These are phyloP conservation scores for Otocyon megalotis DNA, from an alignment of 2,113 vertebrate species.

Conservation along the genomic window DNA sequence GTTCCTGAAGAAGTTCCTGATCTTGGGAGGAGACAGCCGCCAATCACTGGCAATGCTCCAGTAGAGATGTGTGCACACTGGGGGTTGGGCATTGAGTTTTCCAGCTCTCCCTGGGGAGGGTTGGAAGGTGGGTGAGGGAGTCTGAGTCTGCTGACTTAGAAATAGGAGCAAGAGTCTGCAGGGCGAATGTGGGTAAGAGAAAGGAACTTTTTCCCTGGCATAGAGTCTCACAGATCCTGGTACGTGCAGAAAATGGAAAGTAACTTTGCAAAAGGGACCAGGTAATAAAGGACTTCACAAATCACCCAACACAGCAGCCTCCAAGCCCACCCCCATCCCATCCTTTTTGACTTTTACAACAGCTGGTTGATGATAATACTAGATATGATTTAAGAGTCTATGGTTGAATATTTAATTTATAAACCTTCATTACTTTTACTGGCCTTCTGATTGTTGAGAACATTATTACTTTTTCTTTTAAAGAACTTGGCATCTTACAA, in stretches of 20 bases:
- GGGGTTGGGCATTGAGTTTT: no score
- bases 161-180: background rate
- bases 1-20: background rate
- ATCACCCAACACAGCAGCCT: background rate
- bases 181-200: background rate
- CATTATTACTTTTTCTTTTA: background rate
- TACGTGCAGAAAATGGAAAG: background rate
- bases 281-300: background rate
- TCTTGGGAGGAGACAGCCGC: background rate
- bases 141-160: background rate
- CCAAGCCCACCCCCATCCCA: background rate
- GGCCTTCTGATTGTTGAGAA: background rate
- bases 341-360: background rate
- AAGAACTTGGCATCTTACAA: background rate
- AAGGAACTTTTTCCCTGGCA: background rate
- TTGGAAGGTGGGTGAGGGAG: background rate
- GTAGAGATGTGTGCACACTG: accelerated
- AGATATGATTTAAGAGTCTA: background rate
- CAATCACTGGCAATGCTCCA: background rate
- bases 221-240: background rate
- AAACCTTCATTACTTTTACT: background rate
- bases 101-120: background rate
- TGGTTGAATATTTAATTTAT: background rate
- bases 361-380: background rate
- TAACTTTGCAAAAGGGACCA: background rate